phyloP scores from a whole-genome alignment of 2,797 vertebrate genomes.

The Limosa lapponica region DNA sequence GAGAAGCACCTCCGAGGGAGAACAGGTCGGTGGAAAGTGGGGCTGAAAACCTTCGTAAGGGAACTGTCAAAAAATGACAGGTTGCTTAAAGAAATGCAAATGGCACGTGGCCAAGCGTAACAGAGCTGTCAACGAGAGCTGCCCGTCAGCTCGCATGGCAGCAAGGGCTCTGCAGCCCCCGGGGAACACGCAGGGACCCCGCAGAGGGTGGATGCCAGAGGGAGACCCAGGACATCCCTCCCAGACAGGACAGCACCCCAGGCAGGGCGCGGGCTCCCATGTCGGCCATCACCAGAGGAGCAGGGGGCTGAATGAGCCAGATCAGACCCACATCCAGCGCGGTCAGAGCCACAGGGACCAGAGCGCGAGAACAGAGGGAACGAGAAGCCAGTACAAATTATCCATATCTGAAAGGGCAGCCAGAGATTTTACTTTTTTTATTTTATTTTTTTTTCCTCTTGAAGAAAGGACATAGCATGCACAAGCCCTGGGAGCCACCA shows the following conservation, averaged over 20 bases:
- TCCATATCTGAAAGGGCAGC: not conserved
- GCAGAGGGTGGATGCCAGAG: rapidly evolving
- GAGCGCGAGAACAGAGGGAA: not conserved
- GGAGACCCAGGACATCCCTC: not conserved
- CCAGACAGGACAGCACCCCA: not conserved
- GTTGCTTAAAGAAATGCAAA: slow-evolving; percentile 8
- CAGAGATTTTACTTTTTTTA: not conserved
- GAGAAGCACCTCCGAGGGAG: not conserved
- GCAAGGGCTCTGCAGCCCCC: not conserved
- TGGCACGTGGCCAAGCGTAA: slow-evolving; percentile 1
- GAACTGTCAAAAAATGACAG: slow-evolving; percentile 17
- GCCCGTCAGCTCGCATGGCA: not conserved
- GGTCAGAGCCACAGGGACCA: not conserved
- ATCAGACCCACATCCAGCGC: not conserved
- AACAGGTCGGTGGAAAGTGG: not conserved
- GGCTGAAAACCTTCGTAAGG: not conserved
- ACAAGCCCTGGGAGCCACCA: not conserved
- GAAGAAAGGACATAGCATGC: not conserved
- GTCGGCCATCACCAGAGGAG: not conserved
- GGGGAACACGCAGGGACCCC: not conserved
- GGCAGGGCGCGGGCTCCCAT: not conserved
- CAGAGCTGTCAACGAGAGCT: slow-evolving; percentile 42
- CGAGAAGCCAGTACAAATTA: not conserved
- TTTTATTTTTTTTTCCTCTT: not conserved
- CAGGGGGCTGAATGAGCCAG: not conserved